Conservation (phyloP, 2,113 vertebrate species). For the Actenoides hombroni region DNA sequence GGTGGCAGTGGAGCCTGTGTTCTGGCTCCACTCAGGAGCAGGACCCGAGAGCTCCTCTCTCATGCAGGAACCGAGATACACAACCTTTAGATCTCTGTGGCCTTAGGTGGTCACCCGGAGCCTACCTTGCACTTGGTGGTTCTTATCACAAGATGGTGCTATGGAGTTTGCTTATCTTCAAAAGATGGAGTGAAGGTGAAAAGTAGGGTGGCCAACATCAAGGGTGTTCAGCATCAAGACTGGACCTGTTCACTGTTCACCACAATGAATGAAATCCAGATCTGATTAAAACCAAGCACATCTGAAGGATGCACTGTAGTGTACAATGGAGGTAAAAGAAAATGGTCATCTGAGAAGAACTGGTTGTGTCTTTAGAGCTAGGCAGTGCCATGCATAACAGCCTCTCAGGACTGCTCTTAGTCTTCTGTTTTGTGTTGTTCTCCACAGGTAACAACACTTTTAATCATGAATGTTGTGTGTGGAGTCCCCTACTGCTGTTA, state of each 20-base stretch:
- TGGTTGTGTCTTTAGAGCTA: not conserved
- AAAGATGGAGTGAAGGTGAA: not conserved
- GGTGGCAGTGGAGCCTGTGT: not conserved
- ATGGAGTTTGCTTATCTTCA: not conserved
- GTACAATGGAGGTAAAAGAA: not conserved
- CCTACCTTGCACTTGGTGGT: not conserved
- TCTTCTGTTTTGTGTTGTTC: not conserved
- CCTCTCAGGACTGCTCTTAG: not conserved
- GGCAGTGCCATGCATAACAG: not conserved
- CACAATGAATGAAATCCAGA: fast-evolving
- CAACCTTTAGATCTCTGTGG: not conserved
- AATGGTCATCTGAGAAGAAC: not conserved
- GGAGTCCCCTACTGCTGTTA: not conserved
- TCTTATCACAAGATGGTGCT: slow-evolving; percentile 64
- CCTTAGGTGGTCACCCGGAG: not conserved
- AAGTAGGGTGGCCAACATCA: not conserved
- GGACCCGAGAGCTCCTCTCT: not conserved
- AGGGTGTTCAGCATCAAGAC: fast-evolving
- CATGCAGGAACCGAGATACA: not conserved
- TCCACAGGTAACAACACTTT: not conserved
- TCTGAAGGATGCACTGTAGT: not conserved
- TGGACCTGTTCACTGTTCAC: not conserved
- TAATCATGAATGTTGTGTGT: not conserved
- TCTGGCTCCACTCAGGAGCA: too few species aligned
- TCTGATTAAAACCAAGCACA: not conserved